Evolutionary conservation across 2,888 invertebrate genomes (phyloP).

Genomic region (Synergus gifuensis): DNA sequence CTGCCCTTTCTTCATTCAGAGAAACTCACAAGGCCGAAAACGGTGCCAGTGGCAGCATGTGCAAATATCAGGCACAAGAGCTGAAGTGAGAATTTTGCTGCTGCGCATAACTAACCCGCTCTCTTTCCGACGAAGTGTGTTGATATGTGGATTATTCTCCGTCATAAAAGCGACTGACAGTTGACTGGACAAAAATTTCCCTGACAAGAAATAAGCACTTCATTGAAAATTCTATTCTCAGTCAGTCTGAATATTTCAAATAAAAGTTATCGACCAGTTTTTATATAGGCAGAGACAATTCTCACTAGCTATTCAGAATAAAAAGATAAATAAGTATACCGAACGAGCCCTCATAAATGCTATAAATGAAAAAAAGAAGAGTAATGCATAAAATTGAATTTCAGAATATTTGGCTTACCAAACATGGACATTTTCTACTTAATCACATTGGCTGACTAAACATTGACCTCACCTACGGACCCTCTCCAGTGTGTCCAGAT

Average conservation of each 20-base stretch:
- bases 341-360: too few species aligned
- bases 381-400: too few species aligned
- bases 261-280: neutral
- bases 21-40: constrained; percentile 31
- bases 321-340: neutral
- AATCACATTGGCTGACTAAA: too few species aligned
- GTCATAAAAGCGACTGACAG: constrained; percentile 34
- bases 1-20: constrained; percentile 13
- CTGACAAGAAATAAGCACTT: constrained; percentile 30
- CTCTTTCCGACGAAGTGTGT: constrained; percentile 18
- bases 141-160: constrained; percentile 32
- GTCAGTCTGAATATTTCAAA: neutral
- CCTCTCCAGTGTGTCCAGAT: too few species aligned
- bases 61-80: constrained; percentile 34
- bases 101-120: constrained; percentile 23
- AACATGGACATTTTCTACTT: too few species aligned
- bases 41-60: constrained; percentile 5
- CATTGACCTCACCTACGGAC: too few species aligned
- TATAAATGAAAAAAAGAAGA: too few species aligned
- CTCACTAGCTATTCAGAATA: neutral
- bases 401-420: too few species aligned
- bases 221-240: constrained; percentile 10
- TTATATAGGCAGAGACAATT: neutral
- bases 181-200: constrained; percentile 15
- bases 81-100: constrained; percentile 22